Conservation (phyloP, 2,113 vertebrate genomes). For the Motacilla alba region DNA sequence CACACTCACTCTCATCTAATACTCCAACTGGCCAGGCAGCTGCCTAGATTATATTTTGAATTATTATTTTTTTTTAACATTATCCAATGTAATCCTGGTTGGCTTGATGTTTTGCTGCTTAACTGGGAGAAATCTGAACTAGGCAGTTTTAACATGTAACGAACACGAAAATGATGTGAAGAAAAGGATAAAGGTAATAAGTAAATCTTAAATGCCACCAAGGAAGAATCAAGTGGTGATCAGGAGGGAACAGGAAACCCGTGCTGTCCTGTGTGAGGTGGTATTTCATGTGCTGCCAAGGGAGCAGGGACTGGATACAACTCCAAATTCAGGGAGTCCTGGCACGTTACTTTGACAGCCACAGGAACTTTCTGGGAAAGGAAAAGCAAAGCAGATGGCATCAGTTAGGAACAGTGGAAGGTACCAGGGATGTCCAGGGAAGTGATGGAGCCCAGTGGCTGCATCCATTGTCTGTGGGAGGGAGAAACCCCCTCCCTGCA, state of each 20-base stretch:
- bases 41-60: background rate
- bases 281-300: background rate
- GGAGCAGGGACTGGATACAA: background rate
- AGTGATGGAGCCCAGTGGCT: background rate
- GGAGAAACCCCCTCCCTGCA: background rate
- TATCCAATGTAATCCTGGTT: background rate
- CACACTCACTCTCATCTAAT: slow-evolving; percentile 17
- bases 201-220: background rate
- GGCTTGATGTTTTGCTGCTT: background rate
- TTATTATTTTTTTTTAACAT: background rate
- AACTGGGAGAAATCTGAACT: background rate
- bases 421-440: background rate
- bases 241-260: background rate
- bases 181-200: background rate
- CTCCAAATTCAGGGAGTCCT: background rate
- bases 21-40: background rate
- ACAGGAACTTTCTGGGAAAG: background rate
- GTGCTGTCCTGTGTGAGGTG: background rate
- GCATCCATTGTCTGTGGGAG: background rate
- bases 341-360: background rate
- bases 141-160: background rate
- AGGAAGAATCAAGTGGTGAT: background rate
- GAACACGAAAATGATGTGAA: background rate
- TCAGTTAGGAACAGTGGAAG: background rate
- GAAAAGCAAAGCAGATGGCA: slow-evolving; percentile 12